These are phyloP conservation scores for Scaptodrosophila lebanonensis DNA, from an alignment of 1,140 invertebrate species.

Conservation along the genomic window DNA sequence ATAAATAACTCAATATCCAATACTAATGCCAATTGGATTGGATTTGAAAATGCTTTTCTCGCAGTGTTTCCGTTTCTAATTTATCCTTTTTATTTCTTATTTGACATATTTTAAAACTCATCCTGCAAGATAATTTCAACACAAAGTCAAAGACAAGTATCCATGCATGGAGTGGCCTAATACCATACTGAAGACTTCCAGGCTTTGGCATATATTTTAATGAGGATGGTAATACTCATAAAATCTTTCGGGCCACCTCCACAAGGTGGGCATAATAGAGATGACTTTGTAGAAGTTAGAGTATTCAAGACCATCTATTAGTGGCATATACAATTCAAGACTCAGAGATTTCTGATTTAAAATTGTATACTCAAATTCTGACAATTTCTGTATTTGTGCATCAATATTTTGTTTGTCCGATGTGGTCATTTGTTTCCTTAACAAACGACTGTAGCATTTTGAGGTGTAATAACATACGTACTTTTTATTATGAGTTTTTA, in stretches of 20 bases:
- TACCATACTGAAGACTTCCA: constrained; percentile 1
- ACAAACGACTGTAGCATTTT: no score
- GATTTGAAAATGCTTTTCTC: no score
- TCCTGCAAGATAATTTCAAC: not conserved
- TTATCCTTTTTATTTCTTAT: no score
- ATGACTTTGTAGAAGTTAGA: not conserved
- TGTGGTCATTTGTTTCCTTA: no score
- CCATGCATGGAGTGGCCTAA: constrained; percentile 2
- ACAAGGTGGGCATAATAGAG: not conserved
- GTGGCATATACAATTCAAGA: not conserved
- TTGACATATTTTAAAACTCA: not conserved
- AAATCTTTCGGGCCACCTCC: not conserved
- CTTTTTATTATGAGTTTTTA: no score
- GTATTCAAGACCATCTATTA: not conserved
- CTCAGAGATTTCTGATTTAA: not conserved
- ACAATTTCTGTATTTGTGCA: not conserved
- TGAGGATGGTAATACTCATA: constrained; percentile 2
- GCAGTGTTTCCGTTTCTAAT: no score
- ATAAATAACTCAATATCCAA: no score
- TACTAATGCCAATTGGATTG: no score
- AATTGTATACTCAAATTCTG: no score
- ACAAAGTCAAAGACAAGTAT: not conserved
- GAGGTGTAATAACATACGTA: no score
- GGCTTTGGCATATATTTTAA: not conserved
- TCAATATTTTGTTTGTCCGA: no score